Base-by-base conservation (phyloP, 1,140 invertebrate species). In the Drosophila triauraria region DNA sequence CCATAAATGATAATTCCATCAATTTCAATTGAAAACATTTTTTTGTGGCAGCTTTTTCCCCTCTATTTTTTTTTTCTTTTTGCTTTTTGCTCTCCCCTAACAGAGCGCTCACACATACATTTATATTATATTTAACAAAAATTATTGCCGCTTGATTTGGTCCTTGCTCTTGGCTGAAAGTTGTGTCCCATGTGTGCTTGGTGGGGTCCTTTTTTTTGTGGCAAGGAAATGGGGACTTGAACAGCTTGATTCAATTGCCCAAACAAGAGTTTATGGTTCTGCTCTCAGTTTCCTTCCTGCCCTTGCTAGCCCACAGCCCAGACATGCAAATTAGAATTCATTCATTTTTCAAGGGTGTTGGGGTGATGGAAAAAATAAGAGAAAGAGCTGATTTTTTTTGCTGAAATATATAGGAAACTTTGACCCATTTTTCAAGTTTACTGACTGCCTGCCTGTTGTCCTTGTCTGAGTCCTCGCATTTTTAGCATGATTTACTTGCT, bases 391-490 rank as follows among this genome's bases (percentile, higher is more conserved):
- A 54, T 54, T 64, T 32, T 60, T 62, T 62, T 42, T 9, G 12
- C n/a, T 10, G 1, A 23, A 63, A 38, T 15, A 20, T 46, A 46
- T 44, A 32, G 7, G 27, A 40, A 72, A 72, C 69, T 72, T 72
- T 50, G 65, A 72, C 35, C 69, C 69, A 72, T 72, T 72, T 71
- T 48, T 72, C 69, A 72, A 70, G 65, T 71, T 58, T 58, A 42
- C 51, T 44, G 46, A 42, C 51, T 44, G 62, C 47, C 59, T 20
- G 12, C 10, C 60, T 12, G 17, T 27, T 40, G 40, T 30, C 12
- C 58, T 13, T 48, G 63, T 43, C 50, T 50, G 42, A 48, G 50
- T 71, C 69, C 65, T 50, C 58, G 65, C 17, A 12, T 23, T 38
- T 42, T 58, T 50, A 70, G 35, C 44, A 58, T 70, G 69, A 72